Percentiles rank a stretch among this genome's conserved stretches.
Conservation (phyloP, 2,797 vertebrate species). For the Periparus ater region DNA sequence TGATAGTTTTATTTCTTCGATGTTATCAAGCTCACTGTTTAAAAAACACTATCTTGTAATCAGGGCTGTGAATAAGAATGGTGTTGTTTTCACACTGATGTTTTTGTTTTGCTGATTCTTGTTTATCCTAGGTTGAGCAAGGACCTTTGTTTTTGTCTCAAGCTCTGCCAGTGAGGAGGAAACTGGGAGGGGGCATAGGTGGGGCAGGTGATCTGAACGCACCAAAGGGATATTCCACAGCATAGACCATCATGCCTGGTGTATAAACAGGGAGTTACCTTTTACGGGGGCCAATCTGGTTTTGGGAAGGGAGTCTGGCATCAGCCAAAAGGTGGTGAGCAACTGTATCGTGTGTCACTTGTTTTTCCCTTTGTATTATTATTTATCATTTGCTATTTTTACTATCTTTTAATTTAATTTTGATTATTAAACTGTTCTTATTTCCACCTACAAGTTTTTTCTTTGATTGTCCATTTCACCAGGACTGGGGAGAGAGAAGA, state of each 20-base stretch:
- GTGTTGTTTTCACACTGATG: not conserved
- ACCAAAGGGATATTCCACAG: not conserved
- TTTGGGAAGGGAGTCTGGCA: not conserved
- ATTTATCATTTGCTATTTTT: not conserved
- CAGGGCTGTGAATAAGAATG: not conserved
- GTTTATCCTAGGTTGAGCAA: not conserved
- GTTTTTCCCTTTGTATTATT: not conserved
- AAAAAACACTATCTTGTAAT: not conserved
- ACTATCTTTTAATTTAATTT: not conserved
- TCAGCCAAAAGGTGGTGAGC: not conserved
- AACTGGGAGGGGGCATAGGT: not conserved
- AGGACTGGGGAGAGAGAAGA: not conserved
- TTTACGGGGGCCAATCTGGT: not conserved
- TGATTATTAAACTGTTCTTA: not conserved
- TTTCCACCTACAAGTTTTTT: not conserved
- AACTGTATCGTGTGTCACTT: not conserved
- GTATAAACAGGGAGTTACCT: not conserved
- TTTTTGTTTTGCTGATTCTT: not conserved
- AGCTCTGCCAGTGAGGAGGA: not conserved
- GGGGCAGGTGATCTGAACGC: not conserved
- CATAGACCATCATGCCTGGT: accelerated
- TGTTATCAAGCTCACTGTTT: not conserved
- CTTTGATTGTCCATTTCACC: not conserved
- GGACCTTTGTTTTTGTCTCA: not conserved
- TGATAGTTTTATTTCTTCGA: not conserved